Base-by-base conservation (phyloP, 2,888 invertebrate species). In the Ptycholaimellus sp. region DNA sequence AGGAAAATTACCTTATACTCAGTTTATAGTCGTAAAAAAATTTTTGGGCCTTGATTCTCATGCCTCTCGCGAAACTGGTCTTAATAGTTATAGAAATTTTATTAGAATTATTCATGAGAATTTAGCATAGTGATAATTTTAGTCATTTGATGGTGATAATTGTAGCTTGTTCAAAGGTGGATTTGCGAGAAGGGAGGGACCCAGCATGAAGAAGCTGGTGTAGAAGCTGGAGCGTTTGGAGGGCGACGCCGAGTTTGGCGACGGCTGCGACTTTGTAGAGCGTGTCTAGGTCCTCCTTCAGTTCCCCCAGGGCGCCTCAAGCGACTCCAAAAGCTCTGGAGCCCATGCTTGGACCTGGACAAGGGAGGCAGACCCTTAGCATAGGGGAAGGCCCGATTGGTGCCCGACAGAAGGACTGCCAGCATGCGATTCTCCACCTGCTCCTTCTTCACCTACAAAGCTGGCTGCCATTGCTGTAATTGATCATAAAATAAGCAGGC, bases 381-480 rank as follows among this genome's bases (percentile, higher is more conserved):
- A 63, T 72, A 80, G 1, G 79, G 79, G 62, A 74, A 79, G 1
- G 80, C 76, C 49, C 77, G 68, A 53, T 78, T 78, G 4, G 82
- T 72, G 1, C 82, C 82, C 42, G 72, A 70, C 33, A 83, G 61
- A 36, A 83, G 67, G 1, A 74, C 76, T 44, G 73, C 73, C 73
- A 83, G 74, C 65, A 81, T 73, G 53, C 75, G 71, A 48, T 72
- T 74, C 52, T 81, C 75, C 1, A 80, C 71, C 42, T 79, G 76
- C 56, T 32, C 35, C 32, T 72, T 73, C 56, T 82, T 80, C 4
- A 82, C 72, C n/a, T n/a, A n/a, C n/a, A n/a, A n/a, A n/a, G n/a
- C n/a, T 13, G 54, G 40, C 1, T 45, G 47, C 34, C 32, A 14
- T 2, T 19, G 30, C 21, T 19, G 21, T 7, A 30, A 20, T 7